phyloP scores from a whole-genome alignment of 1,140 invertebrate genomes.

The Nebria ingens region DNA sequence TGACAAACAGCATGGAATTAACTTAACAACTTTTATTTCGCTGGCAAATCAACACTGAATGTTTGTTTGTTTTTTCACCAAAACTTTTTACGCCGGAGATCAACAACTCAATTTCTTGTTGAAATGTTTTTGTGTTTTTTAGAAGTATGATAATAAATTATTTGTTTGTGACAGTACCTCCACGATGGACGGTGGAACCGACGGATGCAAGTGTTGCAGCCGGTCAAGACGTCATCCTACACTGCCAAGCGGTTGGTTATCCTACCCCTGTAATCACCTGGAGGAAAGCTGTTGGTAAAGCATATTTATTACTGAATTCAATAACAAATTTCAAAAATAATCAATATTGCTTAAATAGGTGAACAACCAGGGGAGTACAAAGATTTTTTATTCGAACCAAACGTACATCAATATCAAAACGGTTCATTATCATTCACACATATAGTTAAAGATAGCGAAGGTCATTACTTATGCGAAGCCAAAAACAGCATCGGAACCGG shows the following conservation, averaged over 20 bases:
- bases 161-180: slow-evolving; percentile 70
- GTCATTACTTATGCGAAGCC: slow-evolving; percentile 86
- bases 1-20: slow-evolving; percentile 3
- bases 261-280: slow-evolving; percentile 80
- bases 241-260: slow-evolving; percentile 86
- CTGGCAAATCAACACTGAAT: too few relatives aligned
- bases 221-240: slow-evolving; percentile 68
- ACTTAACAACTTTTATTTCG: slow-evolving; percentile 2
- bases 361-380: slow-evolving; percentile 77
- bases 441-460: slow-evolving; percentile 74
- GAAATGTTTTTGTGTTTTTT: too few relatives aligned
- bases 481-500: slow-evolving; percentile 82
- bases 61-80: too few relatives aligned
- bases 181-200: slow-evolving; percentile 83
- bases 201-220: slow-evolving; percentile 76
- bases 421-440: slow-evolving; percentile 70
- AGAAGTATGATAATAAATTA: too few relatives aligned
- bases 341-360: slow-evolving; percentile 39
- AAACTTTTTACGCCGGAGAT: too few relatives aligned
- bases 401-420: slow-evolving; percentile 65
- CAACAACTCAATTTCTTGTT: too few relatives aligned
- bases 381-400: slow-evolving; percentile 66
- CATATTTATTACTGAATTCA: slow-evolving; percentile 2
- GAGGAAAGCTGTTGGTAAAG: slow-evolving; percentile 67
- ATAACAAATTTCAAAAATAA: neutral